A percentile compares a stretch with the other conserved stretches of the same genome.
Conservation (phyloP, 2,888 invertebrate species). For the Heliconius ethilla region DNA sequence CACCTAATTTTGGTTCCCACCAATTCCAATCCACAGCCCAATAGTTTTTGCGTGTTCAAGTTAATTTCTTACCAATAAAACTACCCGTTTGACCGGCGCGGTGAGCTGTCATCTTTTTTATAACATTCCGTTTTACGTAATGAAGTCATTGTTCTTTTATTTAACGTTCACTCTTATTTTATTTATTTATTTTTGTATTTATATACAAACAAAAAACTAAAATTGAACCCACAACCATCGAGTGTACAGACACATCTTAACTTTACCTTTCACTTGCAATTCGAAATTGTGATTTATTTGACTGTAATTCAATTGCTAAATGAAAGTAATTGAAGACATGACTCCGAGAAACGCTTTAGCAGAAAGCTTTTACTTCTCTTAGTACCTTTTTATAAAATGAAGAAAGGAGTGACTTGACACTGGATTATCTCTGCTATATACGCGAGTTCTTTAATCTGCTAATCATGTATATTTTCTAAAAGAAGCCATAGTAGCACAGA, state of each 20-base stretch:
- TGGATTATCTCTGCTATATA: no score
- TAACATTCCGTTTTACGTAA: conserved; percentile 9
- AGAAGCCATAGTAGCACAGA: no score
- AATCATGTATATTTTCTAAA: no score
- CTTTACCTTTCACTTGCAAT: conserved; percentile 4
- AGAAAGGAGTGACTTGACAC: not conserved
- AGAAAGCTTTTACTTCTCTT: not conserved
- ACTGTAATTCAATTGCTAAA: not conserved
- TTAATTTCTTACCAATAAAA: not conserved
- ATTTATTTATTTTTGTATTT: not conserved
- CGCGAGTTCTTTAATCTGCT: no score
- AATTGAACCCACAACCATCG: no score
- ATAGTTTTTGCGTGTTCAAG: conserved; percentile 4
- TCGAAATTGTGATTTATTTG: conserved; percentile 6
- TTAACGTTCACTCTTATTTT: conserved; percentile 6
- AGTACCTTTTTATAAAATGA: not conserved
- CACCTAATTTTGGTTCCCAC: not conserved
- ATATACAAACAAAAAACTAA: not conserved
- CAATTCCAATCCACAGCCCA: not conserved
- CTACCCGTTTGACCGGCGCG: conserved; percentile 8
- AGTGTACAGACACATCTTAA: not conserved
- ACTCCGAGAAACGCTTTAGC: not conserved
- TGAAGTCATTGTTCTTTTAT: conserved; percentile 22
- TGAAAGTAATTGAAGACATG: conserved; percentile 1
- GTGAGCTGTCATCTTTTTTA: not conserved